Evolutionary conservation across 2,888 invertebrate species (phyloP).

Genomic region (Choreutis nemorana): DNA sequence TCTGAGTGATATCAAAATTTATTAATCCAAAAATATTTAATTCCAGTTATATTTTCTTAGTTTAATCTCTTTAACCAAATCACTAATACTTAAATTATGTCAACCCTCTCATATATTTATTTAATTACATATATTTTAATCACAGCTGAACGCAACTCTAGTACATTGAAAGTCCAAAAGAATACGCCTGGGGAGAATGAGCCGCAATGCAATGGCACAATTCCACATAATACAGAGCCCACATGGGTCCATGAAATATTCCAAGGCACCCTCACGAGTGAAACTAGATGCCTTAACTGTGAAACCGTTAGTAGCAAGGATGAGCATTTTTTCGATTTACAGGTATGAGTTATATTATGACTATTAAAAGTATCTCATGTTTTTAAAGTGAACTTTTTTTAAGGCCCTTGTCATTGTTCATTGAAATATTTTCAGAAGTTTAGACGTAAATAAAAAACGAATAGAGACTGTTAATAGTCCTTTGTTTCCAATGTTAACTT

Average conservation of each 20-base stretch:
- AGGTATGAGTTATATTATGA: constrained; percentile 46
- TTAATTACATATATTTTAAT: constrained; percentile 8
- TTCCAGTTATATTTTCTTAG: neutral
- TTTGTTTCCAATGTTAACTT: too few relatives aligned
- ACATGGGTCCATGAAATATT: constrained; percentile 99
- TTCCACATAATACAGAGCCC: constrained; percentile 74
- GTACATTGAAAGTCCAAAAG: constrained; percentile 70
- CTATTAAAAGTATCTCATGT: too few relatives aligned
- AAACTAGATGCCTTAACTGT: constrained; percentile 98
- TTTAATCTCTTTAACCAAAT: constrained; percentile 3
- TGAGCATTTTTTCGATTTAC: constrained; percentile 98
- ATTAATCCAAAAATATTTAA: neutral
- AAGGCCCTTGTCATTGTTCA: too few relatives aligned
- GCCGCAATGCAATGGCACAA: constrained; percentile 43
- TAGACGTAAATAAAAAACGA: too few relatives aligned
- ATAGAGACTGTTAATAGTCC: too few relatives aligned
- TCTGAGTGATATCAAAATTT: constrained; percentile 3
- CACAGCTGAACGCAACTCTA: constrained; percentile 79
- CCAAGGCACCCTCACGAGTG: constrained; percentile 98
- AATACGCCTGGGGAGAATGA: constrained; percentile 43
- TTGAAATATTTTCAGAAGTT: too few relatives aligned
- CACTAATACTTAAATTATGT: too few relatives aligned
- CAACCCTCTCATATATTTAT: neutral
- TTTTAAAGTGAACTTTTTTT: too few relatives aligned
- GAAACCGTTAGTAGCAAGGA: constrained; percentile 99